Base-by-base conservation (phyloP, 2,797 vertebrate species). In the Apogon talboti region DNA sequence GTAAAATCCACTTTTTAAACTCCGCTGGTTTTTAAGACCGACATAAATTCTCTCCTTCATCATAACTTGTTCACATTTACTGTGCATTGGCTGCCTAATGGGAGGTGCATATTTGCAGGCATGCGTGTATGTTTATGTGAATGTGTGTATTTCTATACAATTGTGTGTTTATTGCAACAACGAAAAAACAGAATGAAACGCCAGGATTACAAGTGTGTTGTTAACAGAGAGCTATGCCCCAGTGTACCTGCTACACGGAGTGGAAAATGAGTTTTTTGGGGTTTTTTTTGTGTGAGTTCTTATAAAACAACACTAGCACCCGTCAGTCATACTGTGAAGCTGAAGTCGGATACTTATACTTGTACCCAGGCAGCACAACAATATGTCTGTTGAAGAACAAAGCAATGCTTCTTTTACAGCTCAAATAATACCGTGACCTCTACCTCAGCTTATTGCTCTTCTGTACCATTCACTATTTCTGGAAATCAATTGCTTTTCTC, bases 1-100 rank as follows among this genome's bases (percentile, higher is more conserved):
- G 64, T 63, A 72, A 82, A 85, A 76, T 43, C 48, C 37, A 37
- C 24, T 9, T 33, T 74, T 74, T 71, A 0, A 6, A 63, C 71
- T 70, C 60, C 56, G 69, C 2, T 63, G 44, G 41, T 52, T 14
- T 74, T 41, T 40, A 11, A 48, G 66, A 24, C 37, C 8, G 18
- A n/a, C 52, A 8, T 44, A 53, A 66, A 64, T 56, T 30, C 12
- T 48, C 42, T 50, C 28, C 37, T 46, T 55, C 37, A 19, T 38
- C 37, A 63, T 68, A 54, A 56, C 54, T 35, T 42, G 35, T 43
- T 54, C 35, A 70, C 46, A 40, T 59, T 64, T 47, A 58, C 46
- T 15, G n/a, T 18, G 3, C 7, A 10, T 37, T 65, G 51, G 51
- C 13, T 41, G n/a, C 9, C 3, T 56, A 13, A 15, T 28, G 8